Conservation (phyloP, 1,140 invertebrate species). For the Aphaenogaster rudis region DNA sequence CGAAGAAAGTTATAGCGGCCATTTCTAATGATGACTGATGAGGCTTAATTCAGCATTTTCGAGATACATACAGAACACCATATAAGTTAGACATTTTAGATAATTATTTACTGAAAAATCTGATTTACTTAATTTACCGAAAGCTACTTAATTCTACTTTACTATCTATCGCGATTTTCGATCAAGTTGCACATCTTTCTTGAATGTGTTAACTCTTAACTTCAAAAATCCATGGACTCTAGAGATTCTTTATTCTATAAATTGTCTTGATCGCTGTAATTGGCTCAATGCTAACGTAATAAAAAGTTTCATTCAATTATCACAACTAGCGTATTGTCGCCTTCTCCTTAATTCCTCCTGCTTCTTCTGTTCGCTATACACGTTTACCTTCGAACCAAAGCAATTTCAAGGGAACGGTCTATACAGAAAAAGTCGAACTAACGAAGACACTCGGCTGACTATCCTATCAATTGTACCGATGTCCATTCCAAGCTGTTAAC, state of each 20-base stretch:
- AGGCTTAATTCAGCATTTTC: slow-evolving; percentile 26
- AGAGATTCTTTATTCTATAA: not conserved
- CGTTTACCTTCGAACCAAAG: not conserved
- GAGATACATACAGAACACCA: not conserved
- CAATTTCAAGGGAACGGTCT: not conserved
- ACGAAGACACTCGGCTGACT: slow-evolving; percentile 11
- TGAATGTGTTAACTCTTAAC: not conserved
- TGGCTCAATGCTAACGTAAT: not conserved
- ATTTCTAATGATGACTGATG: slow-evolving; percentile 48
- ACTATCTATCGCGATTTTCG: not conserved
- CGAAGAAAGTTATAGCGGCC: slow-evolving; percentile 42
- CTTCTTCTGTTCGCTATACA: not conserved
- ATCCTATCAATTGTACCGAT: slow-evolving; percentile 8
- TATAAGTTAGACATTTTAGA: not conserved
- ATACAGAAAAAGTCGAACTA: slow-evolving; percentile 29
- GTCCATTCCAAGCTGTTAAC: not conserved
- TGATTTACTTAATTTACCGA: not conserved
- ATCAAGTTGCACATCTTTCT: not conserved
- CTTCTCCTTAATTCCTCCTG: not conserved
- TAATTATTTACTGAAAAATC: slow-evolving; percentile 25
- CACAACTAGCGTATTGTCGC: not conserved
- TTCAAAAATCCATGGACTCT: not conserved
- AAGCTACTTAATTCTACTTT: not conserved
- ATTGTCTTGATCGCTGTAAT: not conserved
- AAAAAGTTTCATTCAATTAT: slow-evolving; percentile 36